These are phyloP conservation scores for Eristalinus aeneus DNA, from an alignment of 2,888 invertebrate genomes.

Conservation along the genomic window DNA sequence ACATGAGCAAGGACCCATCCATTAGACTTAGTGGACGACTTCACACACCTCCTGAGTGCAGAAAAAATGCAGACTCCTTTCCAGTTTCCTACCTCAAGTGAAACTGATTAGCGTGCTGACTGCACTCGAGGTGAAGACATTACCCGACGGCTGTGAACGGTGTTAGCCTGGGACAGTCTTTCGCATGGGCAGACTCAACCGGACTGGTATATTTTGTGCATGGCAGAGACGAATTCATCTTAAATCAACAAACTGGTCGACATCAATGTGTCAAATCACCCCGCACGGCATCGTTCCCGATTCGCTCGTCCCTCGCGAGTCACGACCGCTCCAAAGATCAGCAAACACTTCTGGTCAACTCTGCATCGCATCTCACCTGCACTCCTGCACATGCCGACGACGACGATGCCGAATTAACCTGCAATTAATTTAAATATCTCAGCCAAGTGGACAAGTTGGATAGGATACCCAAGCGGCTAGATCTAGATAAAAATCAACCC, in stretches of 20 bases:
- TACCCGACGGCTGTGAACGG: neutral
- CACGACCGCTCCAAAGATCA: neutral
- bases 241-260: neutral
- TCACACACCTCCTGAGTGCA: no score
- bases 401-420: slow-evolving; percentile 35
- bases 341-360: slow-evolving; percentile 11
- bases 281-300: neutral
- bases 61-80: neutral
- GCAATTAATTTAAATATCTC: slow-evolving; percentile 57
- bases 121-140: neutral
- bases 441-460: slow-evolving; percentile 54
- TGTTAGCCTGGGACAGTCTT: neutral
- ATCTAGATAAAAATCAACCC: slow-evolving; percentile 33
- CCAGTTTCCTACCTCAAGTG: neutral
- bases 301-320: neutral
- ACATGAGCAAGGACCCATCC: no score
- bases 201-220: neutral
- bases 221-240: neutral
- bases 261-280: neutral
- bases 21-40: no score
- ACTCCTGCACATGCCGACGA: neutral
- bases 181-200: neutral
- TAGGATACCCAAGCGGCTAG: slow-evolving; percentile 30
- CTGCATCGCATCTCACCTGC: slow-evolving; percentile 13
- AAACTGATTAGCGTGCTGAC: neutral